Conservation (phyloP, 2,113 vertebrate species). For the Oxyruncus cristatus region DNA sequence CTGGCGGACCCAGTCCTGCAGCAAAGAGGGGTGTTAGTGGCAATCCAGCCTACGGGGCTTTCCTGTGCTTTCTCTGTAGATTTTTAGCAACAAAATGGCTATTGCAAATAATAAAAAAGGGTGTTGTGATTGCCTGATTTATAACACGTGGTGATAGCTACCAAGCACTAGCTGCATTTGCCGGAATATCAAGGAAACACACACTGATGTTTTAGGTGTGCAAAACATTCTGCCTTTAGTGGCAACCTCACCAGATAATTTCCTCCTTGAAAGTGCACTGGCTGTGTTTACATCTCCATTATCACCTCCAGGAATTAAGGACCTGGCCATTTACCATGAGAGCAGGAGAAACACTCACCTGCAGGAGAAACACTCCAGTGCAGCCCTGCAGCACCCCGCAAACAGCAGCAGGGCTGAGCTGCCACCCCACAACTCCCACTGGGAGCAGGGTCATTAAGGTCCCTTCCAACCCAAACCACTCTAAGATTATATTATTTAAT, state of each 20-base stretch:
- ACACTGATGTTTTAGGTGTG: background rate
- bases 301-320: background rate
- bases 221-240: background rate
- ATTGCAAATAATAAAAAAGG: background rate
- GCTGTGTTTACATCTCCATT: background rate
- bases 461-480: background rate
- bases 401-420: background rate
- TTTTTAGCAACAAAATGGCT: background rate
- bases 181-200: background rate
- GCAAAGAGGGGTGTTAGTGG: background rate
- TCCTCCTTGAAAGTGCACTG: background rate
- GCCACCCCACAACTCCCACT: background rate
- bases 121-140: background rate
- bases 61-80: background rate
- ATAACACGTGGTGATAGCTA: accelerated
- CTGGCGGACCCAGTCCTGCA: slow-evolving; percentile 52
- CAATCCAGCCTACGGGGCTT: background rate
- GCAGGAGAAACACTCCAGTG: background rate
- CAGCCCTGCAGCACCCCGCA: background rate
- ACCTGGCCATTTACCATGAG: background rate
- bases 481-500: too few species aligned
- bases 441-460: background rate
- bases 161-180: background rate
- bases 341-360: background rate
- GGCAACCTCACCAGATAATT: background rate